Percentiles rank a stretch among this genome's conserved stretches.
phyloP scores from a whole-genome alignment of 2,888 invertebrate genomes.

The Sussaba pulchella region DNA sequence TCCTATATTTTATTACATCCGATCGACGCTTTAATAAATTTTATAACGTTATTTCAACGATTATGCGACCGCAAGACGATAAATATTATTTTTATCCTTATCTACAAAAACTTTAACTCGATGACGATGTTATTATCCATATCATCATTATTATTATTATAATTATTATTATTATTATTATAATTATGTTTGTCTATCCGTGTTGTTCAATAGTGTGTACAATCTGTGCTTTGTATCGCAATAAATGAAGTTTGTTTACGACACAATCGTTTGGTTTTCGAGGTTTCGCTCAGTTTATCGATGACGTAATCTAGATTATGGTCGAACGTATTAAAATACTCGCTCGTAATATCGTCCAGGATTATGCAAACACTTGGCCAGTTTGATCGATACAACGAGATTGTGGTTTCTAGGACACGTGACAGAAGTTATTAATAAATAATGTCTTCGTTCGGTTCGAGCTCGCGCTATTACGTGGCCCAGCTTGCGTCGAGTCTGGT shows the following conservation, averaged over 20 bases:
- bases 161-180: slow-evolving; percentile 43
- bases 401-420: slow-evolving; percentile 18
- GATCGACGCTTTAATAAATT: slow-evolving; percentile 43
- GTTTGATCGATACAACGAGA: background rate
- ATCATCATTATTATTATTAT: slow-evolving; percentile 33
- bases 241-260: slow-evolving; percentile 55
- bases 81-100: slow-evolving; percentile 47
- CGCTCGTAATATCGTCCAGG: background rate
- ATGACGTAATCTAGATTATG: background rate
- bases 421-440: slow-evolving; percentile 22
- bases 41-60: slow-evolving; percentile 54
- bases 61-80: background rate
- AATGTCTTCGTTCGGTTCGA: background rate
- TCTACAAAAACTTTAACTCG: slow-evolving; percentile 48
- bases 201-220: slow-evolving; percentile 10
- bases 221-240: slow-evolving; percentile 42
- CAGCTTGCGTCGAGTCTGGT: background rate
- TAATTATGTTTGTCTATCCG: slow-evolving; percentile 16
- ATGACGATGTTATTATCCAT: slow-evolving; percentile 34
- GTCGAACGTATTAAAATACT: slow-evolving; percentile 11
- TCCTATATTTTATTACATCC: slow-evolving; percentile 10
- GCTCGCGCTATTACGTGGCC: background rate
- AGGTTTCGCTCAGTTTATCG: background rate
- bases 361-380: slow-evolving; percentile 17
- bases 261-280: background rate